Conservation (phyloP, 1,140 invertebrate genomes). For the Anastrepha obliqua region DNA sequence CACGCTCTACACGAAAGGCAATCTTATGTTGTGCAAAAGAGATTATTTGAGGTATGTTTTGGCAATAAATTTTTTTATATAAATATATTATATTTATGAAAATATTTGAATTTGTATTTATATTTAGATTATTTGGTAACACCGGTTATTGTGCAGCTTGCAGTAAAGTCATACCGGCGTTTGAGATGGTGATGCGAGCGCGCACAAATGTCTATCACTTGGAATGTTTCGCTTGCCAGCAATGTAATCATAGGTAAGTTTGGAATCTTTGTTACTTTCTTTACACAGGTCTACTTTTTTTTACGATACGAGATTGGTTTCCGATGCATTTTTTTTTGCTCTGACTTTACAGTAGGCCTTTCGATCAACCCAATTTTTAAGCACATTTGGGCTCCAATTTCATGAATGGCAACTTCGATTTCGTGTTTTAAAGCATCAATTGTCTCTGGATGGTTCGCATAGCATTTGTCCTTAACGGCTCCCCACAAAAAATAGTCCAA, state of each 20-base stretch:
- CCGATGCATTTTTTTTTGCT: too few relatives aligned
- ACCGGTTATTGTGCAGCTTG: constrained; percentile 96
- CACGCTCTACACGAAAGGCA: constrained; percentile 96
- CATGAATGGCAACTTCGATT: too few relatives aligned
- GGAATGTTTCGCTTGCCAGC: constrained; percentile 98
- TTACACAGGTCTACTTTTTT: too few relatives aligned
- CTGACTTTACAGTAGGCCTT: too few relatives aligned
- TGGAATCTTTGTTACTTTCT: too few relatives aligned
- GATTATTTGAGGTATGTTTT: constrained; percentile 93
- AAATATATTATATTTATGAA: background rate
- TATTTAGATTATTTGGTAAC: constrained; percentile 85
- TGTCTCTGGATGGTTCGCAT: too few relatives aligned
- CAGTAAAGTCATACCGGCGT: constrained; percentile 97
- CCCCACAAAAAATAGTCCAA: too few relatives aligned
- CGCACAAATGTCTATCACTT: constrained; percentile 97
- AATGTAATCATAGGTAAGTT: constrained; percentile 96
- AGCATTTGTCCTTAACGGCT: too few relatives aligned
- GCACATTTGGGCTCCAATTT: too few relatives aligned
- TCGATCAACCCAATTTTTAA: too few relatives aligned
- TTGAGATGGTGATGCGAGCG: constrained; percentile 99
- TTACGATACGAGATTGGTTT: too few relatives aligned
- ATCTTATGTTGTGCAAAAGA: constrained; percentile 97
- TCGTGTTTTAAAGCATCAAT: too few relatives aligned
- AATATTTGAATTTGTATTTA: constrained; percentile 20
- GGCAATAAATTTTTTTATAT: background rate